Percentiles rank a stretch among this genome's conserved stretches.
Evolutionary conservation across 2,113 vertebrate species (phyloP).

Genomic region (Cacatua alba): DNA sequence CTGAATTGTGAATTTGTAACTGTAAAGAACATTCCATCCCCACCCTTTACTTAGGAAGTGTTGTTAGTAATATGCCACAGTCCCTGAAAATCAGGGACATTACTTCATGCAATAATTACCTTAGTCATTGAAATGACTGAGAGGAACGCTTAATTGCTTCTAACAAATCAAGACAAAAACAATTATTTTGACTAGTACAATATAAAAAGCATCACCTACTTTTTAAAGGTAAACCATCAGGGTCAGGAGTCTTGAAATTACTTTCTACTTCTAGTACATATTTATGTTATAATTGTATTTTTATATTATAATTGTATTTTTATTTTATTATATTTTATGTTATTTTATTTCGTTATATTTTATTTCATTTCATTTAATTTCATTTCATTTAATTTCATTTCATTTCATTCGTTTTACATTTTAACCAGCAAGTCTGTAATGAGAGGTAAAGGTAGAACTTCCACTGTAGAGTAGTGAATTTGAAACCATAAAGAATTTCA

Average conservation of each 20-base stretch:
- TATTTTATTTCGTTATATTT: background rate
- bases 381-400: background rate
- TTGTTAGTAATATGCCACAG: background rate
- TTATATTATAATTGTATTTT: background rate
- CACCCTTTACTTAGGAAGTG: rapidly evolving
- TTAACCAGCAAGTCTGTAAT: background rate
- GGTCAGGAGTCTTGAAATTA: background rate
- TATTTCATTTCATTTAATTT: too few species aligned
- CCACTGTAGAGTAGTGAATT: background rate
- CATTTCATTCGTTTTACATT: background rate
- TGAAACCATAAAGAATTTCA: conserved; percentile 25
- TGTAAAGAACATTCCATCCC: background rate
- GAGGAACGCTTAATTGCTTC: background rate
- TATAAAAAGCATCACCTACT: background rate
- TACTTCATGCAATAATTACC: conserved; percentile 3
- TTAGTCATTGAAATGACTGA: background rate
- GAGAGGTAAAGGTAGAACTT: conserved; percentile 18
- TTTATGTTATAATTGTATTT: background rate
- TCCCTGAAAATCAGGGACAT: background rate
- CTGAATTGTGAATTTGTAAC: background rate
- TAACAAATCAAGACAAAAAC: background rate
- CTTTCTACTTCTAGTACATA: background rate
- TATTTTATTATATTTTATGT: background rate
- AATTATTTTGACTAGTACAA: background rate
- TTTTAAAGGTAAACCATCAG: background rate